Base-by-base conservation (phyloP, 2,797 vertebrate species). In the Acrossocheilus fasciatus region DNA sequence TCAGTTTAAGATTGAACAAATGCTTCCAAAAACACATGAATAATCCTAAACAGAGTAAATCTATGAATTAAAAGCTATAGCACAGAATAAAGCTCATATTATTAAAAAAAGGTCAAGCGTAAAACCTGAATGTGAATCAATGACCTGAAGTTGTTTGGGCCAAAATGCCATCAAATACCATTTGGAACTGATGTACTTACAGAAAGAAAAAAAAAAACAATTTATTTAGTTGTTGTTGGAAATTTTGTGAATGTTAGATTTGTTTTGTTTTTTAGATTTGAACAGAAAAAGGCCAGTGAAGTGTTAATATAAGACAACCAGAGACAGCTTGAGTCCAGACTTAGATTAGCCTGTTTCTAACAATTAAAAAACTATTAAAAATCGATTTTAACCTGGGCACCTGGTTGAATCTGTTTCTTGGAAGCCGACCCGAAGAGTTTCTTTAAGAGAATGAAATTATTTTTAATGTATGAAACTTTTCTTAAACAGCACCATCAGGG, bases 401-500 rank as follows among this genome's bases (percentile, higher is more conserved):
- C 9, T 64, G 17, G 54, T 20, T 62, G 9, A 23, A 74, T 62
- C 5, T 5, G 7, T 47, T 73, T 50, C 70, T 23, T 62, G 52
- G 82, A 83, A 75, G 57, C 26, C 39, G 20, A 64, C 41, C 30
- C 30, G 2, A 17, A 64, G 30, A 59, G 57, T 70, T 34, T 62
- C 39, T 72, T 59, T 30, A 59, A 59, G 20, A 83, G 57, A 36
- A 75, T 18, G 14, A 50, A 30, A 45, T 75, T 43, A 1, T 81
- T 45, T 62, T 64, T 80, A 18, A 59, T 62, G 8, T 47, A 62
- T 59, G 47, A 73, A 72, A 45, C 36, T 6, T 3, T 62, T 79
- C 57, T 83, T 43, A 62, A 87, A 41, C 62, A 50, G 5, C 41
- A 81, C 59, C 15, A 0, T 68, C 78, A 30, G 68, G 82, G 77